Evolutionary conservation across 2,888 invertebrate genomes (phyloP), one percentile per base, ranked within the genome.

Genomic region (Ptychoptera albimana): DNA sequence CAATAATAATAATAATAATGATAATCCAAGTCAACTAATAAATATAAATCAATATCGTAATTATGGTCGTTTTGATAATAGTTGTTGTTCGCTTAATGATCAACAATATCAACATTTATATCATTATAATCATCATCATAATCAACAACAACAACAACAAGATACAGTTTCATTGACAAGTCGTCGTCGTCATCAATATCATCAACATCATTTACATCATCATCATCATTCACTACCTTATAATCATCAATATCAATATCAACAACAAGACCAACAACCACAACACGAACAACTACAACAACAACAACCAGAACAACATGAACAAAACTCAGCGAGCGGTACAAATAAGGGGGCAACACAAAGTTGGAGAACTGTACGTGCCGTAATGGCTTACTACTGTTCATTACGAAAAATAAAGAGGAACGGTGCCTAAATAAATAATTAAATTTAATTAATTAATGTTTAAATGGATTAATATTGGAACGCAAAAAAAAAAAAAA

Each of bases 341-440:
- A n/a, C 15, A n/a, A 37, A 32, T n/a, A 53, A 53, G 46, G 51
- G 53, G 23, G 23, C 23, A 45, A 55, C 55, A 38, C 83, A 82
- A 71, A 83, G 82, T 66, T 87, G 86, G 86, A 79, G 80, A 68
- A 85, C 83, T 71, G 77, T 87, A 58, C 77, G 84, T 63, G 85
- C 85, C 58, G 86, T 85, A 62, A 82, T 86, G 83, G 82, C 85
- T 60, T 83, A 85, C 74, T 86, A 86, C 75, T 81, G 83, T 70
- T 79, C 85, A 57, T 77, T 87, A 64, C 77, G 86, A 72, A 83
- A 84, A 73, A 86, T 87, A 71, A 85, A 86, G 81, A 86, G 86
- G 86, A 84, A 73, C 69, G 74, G 57, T 59, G 36, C n/a, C 34
- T 34, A n/a, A 6, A 34, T 34, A 34, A 6, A 10, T n/a, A 34